These are phyloP conservation scores for Drosophila testacea DNA, from an alignment of 2,888 invertebrate genomes.

Conservation along the genomic window DNA sequence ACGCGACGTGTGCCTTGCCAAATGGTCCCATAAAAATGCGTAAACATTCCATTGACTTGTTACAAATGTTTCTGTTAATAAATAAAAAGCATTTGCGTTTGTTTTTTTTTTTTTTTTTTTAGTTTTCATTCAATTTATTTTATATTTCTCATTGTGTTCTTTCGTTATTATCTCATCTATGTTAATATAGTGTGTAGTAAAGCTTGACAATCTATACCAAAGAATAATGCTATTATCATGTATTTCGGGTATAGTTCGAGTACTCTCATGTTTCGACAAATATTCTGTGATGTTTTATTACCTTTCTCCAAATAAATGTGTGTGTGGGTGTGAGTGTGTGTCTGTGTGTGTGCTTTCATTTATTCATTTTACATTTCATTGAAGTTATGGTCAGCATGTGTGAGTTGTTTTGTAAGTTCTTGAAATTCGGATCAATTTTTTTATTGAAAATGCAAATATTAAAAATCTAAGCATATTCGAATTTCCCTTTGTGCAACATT, in stretches of 20 bases:
- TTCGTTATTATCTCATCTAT: slow-evolving; percentile 71
- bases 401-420: slow-evolving; percentile 33
- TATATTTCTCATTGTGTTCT: slow-evolving; percentile 69
- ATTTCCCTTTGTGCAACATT: slow-evolving; percentile 4
- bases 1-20: slow-evolving; percentile 30
- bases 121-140: slow-evolving; percentile 75
- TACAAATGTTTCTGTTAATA: background rate
- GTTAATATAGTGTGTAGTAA: slow-evolving; percentile 74
- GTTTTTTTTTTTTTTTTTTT: slow-evolving; percentile 26
- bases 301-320: slow-evolving; percentile 35
- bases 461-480: slow-evolving; percentile 23
- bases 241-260: slow-evolving; percentile 43
- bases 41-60: background rate
- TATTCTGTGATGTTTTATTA: slow-evolving; percentile 33
- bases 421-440: slow-evolving; percentile 47
- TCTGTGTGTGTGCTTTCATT: slow-evolving; percentile 10
- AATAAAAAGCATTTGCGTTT: background rate
- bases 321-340: slow-evolving; percentile 22
- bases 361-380: slow-evolving; percentile 4
- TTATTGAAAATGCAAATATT: slow-evolving; percentile 42
- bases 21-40: background rate
- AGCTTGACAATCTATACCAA: slow-evolving; percentile 79
- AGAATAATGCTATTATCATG: slow-evolving; percentile 71
- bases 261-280: slow-evolving; percentile 28
- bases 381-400: slow-evolving; percentile 14